These are phyloP conservation scores for Ctenomys sociabilis DNA, from an alignment of 2,113 vertebrate genomes.

Conservation along the genomic window DNA sequence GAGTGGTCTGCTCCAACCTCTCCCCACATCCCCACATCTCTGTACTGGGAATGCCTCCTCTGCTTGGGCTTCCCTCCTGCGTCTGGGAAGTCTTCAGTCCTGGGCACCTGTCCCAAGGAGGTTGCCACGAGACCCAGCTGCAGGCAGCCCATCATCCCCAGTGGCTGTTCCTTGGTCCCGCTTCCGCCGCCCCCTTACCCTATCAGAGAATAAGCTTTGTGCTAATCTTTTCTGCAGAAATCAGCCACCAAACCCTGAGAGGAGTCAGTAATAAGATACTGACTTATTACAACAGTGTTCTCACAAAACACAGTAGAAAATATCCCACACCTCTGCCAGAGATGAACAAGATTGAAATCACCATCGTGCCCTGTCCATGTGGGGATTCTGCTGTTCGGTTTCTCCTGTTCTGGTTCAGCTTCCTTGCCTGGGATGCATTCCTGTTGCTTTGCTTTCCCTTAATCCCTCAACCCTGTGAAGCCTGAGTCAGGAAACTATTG, in stretches of 20 bases:
- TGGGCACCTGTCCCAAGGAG: background rate
- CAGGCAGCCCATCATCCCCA: background rate
- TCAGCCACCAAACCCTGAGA: too few species aligned
- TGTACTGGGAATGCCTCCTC: background rate
- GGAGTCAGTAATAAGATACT: background rate
- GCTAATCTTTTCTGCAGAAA: background rate
- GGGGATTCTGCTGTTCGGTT: background rate
- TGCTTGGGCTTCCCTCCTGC: background rate
- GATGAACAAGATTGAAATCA: fast-evolving
- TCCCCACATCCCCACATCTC: fast-evolving
- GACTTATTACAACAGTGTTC: fast-evolving
- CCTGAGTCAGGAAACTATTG: background rate
- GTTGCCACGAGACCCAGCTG: background rate
- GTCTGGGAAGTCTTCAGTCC: fast-evolving
- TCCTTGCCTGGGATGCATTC: background rate
- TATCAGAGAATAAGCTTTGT: fast-evolving
- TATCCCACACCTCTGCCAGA: fast-evolving
- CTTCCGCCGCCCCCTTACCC: background rate
- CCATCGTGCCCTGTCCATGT: fast-evolving
- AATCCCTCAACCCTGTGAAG: background rate
- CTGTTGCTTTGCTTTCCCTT: background rate
- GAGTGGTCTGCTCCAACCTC: background rate
- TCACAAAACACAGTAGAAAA: too few species aligned
- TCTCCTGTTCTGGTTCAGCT: background rate
- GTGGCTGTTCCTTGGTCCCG: fast-evolving